Evolutionary conservation across 2,113 vertebrate genomes (phyloP).

Genomic region (Hemibagrus wyckioides): DNA sequence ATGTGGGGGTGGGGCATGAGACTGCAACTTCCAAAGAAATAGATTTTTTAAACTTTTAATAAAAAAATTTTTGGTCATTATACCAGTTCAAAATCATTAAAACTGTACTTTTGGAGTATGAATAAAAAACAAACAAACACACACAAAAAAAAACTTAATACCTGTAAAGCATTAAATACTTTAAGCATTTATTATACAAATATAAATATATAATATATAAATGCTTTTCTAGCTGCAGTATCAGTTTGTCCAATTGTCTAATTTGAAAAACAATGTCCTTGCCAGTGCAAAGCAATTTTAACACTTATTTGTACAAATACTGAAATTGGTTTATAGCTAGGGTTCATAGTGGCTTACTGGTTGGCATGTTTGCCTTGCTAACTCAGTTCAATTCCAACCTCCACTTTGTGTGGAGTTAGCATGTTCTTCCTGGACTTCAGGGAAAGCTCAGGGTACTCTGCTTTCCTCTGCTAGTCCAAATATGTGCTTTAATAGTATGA

Average conservation of each 20-base stretch:
- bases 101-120: not conserved
- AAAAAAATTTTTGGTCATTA: not conserved
- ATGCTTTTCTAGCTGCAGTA: not conserved
- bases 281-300: not conserved
- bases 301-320: not conserved
- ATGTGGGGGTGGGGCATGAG: not conserved
- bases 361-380: too few species aligned
- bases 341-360: too few species aligned
- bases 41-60: not conserved
- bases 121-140: not conserved
- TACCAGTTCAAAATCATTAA: not conserved
- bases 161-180: too few species aligned
- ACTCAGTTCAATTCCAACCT: too few species aligned
- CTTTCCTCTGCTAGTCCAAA: too few species aligned
- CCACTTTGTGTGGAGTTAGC: too few species aligned
- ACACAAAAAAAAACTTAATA: not conserved
- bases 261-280: not conserved
- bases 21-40: not conserved
- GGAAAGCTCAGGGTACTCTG: too few species aligned
- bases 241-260: not conserved
- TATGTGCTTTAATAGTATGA: too few species aligned
- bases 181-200: too few species aligned
- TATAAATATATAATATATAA: too few species aligned
- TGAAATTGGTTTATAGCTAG: not conserved
- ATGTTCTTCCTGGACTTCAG: too few species aligned